phyloP scores from a whole-genome alignment of 2,113 vertebrate genomes.

The Cinclus cinclus region DNA sequence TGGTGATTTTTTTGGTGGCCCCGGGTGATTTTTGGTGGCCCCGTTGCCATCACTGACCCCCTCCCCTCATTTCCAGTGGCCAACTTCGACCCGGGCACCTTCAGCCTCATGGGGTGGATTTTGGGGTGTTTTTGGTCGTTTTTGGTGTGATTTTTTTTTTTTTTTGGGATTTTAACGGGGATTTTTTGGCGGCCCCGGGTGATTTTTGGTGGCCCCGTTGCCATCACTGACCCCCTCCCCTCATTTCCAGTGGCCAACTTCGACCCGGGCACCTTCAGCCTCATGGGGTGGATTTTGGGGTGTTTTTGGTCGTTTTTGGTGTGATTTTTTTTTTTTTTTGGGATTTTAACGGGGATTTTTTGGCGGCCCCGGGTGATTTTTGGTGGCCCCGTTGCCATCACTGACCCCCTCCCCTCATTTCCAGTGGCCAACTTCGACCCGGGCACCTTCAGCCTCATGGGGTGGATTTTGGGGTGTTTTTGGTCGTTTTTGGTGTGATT shows the following conservation, averaged over 20 bases:
- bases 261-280: slow-evolving; percentile 91
- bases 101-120: background rate
- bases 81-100: background rate
- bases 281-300: too few relatives aligned
- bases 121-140: background rate
- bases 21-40: too few relatives aligned
- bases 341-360: too few relatives aligned
- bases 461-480: background rate
- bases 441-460: background rate
- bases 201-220: background rate
- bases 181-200: background rate
- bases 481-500: too few relatives aligned
- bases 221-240: background rate
- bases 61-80: background rate
- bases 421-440: background rate
- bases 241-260: slow-evolving; percentile 88
- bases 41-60: background rate
- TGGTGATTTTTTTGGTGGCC: too few relatives aligned
- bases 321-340: too few relatives aligned
- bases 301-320: too few relatives aligned
- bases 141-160: too few relatives aligned
- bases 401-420: background rate
- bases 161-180: too few relatives aligned
- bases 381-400: too few relatives aligned
- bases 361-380: too few relatives aligned